phyloP scores from a whole-genome alignment of 2,888 invertebrate genomes.

The Epistrophe eligans region DNA sequence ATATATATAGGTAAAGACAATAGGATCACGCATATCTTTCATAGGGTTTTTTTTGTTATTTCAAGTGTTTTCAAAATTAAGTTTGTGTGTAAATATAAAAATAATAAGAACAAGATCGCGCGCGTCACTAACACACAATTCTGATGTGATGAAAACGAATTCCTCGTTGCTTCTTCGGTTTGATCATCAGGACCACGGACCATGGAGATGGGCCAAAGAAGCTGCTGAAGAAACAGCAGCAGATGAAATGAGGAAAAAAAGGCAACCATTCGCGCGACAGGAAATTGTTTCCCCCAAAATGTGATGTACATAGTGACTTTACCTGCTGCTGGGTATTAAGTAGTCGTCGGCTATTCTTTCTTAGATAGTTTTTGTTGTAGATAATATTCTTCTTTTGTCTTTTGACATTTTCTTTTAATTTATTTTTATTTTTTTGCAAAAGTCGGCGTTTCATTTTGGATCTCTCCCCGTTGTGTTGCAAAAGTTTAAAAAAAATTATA shows the following conservation, averaged over 20 bases:
- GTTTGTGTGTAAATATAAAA: slow-evolving; percentile 62
- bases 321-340: slow-evolving; percentile 3
- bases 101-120: slow-evolving; percentile 65
- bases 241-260: slow-evolving; percentile 21
- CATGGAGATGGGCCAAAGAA: neutral
- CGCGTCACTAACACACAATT: slow-evolving; percentile 69
- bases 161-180: slow-evolving; percentile 58
- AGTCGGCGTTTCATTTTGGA: slow-evolving; percentile 67
- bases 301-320: slow-evolving; percentile 15
- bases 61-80: slow-evolving; percentile 44
- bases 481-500: slow-evolving; percentile 39
- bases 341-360: slow-evolving; percentile 49
- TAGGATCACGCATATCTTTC: slow-evolving; percentile 32
- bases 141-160: slow-evolving; percentile 74
- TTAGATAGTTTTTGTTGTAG: slow-evolving; percentile 40
- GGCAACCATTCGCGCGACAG: slow-evolving; percentile 58
- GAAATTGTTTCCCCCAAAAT: slow-evolving; percentile 61
- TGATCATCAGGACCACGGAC: neutral
- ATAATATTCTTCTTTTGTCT: slow-evolving; percentile 24
- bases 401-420: slow-evolving; percentile 37
- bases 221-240: neutral
- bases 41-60: slow-evolving; percentile 13
- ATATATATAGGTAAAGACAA: neutral
- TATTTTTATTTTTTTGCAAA: slow-evolving; percentile 16
- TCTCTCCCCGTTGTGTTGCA: slow-evolving; percentile 47